Evolutionary conservation across 1,140 invertebrate species (phyloP).

Genomic region (Bombyx mori): DNA sequence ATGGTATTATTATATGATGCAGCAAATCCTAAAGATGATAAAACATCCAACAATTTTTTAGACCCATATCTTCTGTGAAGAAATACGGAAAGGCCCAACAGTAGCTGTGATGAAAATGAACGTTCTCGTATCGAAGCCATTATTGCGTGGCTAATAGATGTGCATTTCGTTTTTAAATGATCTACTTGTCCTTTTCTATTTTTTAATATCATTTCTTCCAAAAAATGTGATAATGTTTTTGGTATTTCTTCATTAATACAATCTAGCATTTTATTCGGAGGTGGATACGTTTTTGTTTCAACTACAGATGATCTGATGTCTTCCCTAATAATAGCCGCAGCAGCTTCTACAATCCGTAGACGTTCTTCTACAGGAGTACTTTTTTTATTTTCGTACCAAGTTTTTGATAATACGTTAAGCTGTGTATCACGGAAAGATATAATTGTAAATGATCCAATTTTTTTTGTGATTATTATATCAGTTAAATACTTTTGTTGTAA

Average conservation of each 20-base stretch:
- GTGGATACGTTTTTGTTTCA: slow-evolving; percentile 32
- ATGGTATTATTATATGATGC: slow-evolving; percentile 42
- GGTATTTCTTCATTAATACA: slow-evolving; percentile 34
- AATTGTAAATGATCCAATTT: slow-evolving; percentile 21
- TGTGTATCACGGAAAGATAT: slow-evolving; percentile 17
- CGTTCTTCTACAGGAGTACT: slow-evolving; percentile 23
- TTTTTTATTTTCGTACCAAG: slow-evolving; percentile 14
- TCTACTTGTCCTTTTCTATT: slow-evolving; percentile 29
- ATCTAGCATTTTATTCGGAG: slow-evolving; percentile 35
- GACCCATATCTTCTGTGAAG: slow-evolving; percentile 39
- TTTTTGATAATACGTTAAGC: slow-evolving; percentile 19
- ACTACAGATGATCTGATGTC: slow-evolving; percentile 35
- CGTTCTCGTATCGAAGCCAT: slow-evolving; percentile 44
- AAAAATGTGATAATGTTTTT: slow-evolving; percentile 31
- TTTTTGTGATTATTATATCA: slow-evolving; percentile 23
- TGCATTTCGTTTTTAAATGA: slow-evolving; percentile 37
- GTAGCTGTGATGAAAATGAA: slow-evolving; percentile 42
- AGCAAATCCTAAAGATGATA: slow-evolving; percentile 37
- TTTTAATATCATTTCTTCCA: slow-evolving; percentile 36
- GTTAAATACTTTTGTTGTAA: slow-evolving; percentile 26
- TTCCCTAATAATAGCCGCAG: slow-evolving; percentile 38
- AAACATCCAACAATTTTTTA: slow-evolving; percentile 37
- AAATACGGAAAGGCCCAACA: slow-evolving; percentile 39
- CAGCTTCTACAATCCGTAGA: slow-evolving; percentile 29
- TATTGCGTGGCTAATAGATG: slow-evolving; percentile 43